These are phyloP conservation scores for Lonchura striata DNA, from an alignment of 2,113 vertebrate genomes.

Conservation along the genomic window DNA sequence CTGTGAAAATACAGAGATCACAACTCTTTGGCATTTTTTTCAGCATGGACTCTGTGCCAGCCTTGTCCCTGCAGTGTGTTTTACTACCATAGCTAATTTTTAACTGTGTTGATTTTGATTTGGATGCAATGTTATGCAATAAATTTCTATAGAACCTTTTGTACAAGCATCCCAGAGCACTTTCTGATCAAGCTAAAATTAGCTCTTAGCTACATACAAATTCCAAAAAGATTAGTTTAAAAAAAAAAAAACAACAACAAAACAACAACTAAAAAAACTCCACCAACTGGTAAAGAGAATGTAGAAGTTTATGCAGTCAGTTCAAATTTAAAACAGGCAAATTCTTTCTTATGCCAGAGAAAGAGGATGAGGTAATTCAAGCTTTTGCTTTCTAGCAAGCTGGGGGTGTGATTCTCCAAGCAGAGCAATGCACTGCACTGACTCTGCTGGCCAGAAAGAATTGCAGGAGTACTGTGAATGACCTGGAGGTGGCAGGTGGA, in stretches of 20 bases:
- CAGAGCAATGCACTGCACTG: not conserved
- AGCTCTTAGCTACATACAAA: not conserved
- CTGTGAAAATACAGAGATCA: not conserved
- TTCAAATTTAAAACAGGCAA: not conserved
- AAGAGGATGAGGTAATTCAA: not conserved
- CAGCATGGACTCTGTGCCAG: not conserved
- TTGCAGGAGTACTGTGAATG: not conserved
- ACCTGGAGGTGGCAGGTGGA: not conserved
- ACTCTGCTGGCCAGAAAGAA: not conserved
- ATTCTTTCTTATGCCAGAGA: not conserved
- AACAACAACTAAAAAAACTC: not conserved
- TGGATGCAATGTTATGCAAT: not conserved
- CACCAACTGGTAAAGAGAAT: not conserved
- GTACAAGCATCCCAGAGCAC: not conserved
- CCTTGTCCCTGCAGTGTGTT: not conserved
- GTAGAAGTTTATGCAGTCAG: not conserved
- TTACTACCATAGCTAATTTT: not conserved
- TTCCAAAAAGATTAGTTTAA: not conserved
- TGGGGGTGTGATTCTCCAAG: not conserved
- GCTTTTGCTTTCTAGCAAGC: not conserved
- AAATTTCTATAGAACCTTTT: not conserved
- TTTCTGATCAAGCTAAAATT: slow-evolving; percentile 28
- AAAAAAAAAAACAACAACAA: not conserved
- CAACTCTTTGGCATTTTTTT: not conserved
- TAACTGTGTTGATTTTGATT: not conserved